These are phyloP conservation scores for Meles meles DNA, from an alignment of 2,113 vertebrate genomes.

Conservation along the genomic window DNA sequence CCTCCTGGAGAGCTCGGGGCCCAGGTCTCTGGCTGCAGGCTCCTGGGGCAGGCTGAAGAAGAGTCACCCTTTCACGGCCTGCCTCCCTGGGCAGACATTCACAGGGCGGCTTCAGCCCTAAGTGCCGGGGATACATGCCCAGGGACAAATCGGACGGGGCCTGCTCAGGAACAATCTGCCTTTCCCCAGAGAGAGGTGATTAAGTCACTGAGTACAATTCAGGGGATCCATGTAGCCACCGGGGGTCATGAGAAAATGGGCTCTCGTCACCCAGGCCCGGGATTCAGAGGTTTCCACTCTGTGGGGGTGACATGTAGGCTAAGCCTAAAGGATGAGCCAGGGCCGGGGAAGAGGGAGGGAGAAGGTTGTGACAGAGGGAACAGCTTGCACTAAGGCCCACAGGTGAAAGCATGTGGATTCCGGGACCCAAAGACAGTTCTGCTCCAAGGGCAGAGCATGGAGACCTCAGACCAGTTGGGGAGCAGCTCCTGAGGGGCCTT, in stretches of 20 bases:
- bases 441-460: accelerated
- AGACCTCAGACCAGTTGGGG: not conserved
- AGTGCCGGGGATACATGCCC: too few species aligned
- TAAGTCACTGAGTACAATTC: not conserved
- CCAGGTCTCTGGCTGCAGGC: not conserved
- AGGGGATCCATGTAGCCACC: too few species aligned
- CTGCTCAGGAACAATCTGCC: not conserved
- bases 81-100: not conserved
- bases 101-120: not conserved
- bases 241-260: not conserved
- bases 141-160: not conserved
- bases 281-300: not conserved
- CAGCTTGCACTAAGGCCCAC: not conserved
- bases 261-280: not conserved
- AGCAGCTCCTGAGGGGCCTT: not conserved
- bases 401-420: not conserved
- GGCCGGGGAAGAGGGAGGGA: not conserved
- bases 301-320: not conserved
- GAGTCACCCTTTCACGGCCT: not conserved
- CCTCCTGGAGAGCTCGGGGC: not conserved
- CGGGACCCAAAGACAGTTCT: not conserved
- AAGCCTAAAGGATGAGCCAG: not conserved
- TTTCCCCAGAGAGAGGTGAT: accelerated
- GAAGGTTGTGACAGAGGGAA: not conserved
- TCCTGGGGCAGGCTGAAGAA: not conserved